Base-by-base conservation (phyloP, 2,113 vertebrate genomes). In the Connochaetes taurinus region DNA sequence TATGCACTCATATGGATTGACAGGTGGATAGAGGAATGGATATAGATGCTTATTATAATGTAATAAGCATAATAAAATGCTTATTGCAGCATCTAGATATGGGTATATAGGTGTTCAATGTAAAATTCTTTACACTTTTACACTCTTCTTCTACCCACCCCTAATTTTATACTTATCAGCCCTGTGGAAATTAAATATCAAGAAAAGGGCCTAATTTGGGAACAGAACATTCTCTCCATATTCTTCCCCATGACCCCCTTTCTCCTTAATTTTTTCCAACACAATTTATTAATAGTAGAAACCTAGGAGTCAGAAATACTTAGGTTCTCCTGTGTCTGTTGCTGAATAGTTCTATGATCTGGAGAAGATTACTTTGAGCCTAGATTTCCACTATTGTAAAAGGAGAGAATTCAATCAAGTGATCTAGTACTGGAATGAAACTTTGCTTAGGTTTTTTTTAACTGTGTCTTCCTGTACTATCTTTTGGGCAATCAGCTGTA, bases 61-160 rank as follows among this genome's bases (percentile, higher is more conserved):
- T 67, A 81, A 76, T 53, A 89, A 82, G 7, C 23, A 45, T 55
- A 53, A 31, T 52, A 80, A 91, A 58, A 74, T 89, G 43, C 89
- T 78, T 55, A 91, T 58, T 23, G 4, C 93, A 52, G 52, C 86
- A 60, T 89, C 58, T 82, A 62, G 55, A 78, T 29, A 23, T 90
- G 31, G 55, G 3, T 89, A 36, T 53, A 6, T 55, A 36, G n/a
- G 16, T 94, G 21, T 96, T 85, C 47, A 43, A 31, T 60, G 9
- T 95, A 80, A 95, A 82, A 83, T 87, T 96, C 71, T 89, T 91
- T 78, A 43, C 62, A 45, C 11, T 84, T 78, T 90, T 55, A 81
- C 47, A 81, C 5, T 81, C 45, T 87, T 90, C 53, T 71, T 90
- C 33, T 80, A 0, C 52, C 40, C 15, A 45, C 43, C 64, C n/a